Base-by-base conservation (phyloP, 2,888 invertebrate species). In the Calameuta idolon region DNA sequence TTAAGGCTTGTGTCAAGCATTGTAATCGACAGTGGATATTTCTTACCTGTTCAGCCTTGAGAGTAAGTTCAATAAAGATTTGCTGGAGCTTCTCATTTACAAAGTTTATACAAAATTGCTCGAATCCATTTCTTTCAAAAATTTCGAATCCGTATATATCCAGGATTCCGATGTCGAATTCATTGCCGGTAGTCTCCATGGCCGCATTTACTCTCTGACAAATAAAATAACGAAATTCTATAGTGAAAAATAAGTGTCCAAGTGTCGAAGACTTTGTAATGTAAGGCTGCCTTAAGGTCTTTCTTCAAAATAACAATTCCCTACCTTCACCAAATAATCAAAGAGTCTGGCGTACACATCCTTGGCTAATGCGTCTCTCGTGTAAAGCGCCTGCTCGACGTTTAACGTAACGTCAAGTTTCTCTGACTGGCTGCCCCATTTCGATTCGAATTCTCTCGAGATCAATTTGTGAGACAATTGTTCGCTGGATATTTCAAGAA, bases 91-190 rank as follows among this genome's bases (percentile, higher is more conserved):
- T 95, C 89, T 95, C 95, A 87, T 95, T 95, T 33, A 95, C 95
- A 87, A 94, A 95, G 88, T 95, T 95, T 79, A 95, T 95, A 88
- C 95, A 94, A 87, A 95, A 95, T 88, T 95, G 95, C 85, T 95
- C 95, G 90, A 95, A 95, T 33, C 95, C 95, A 87, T 95, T 95
- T 85, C 92, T 93, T 73, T 94, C 93, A 87, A 95, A 95, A 79
- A 95, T 95, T 89, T 95, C 95, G 88, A 95, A 95, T 1, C 95
- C 95, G 85, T 95, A 95, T 85, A 95, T 95, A 86, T 95, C 95
- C 80, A 95, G 89, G 85, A 95, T 95, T 74, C 95, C 95, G 37
- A 94, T 92, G 81, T 93, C 94, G 35, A 90, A 88, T 69, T 93
- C 92, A 73, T 89, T 86, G 15, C 88, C 81, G 12, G 91, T 89